A percentile compares a stretch with the other conserved stretches of the same genome.
Conservation (phyloP, 2,888 invertebrate genomes). For the Lasioglossum leucozonium region DNA sequence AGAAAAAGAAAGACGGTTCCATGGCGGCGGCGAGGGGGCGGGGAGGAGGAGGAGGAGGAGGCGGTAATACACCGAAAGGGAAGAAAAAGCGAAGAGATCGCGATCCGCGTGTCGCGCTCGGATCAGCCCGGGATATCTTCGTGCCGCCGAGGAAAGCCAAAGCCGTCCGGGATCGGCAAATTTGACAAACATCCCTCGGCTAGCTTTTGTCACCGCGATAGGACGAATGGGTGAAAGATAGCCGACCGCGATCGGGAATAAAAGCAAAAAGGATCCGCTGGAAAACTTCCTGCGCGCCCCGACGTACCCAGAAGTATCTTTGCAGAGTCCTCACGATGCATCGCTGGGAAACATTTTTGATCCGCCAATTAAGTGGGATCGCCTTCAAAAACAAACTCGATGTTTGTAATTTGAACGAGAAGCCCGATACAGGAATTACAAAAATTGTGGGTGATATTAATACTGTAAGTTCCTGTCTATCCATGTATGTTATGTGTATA, state of each 20-base stretch:
- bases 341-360: neutral
- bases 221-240: conserved; percentile 53
- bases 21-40: too few species aligned
- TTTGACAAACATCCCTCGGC: conserved; percentile 58
- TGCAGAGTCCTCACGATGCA: neutral
- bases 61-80: neutral
- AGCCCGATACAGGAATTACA: neutral
- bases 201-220: conserved; percentile 48
- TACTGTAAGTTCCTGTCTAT: too few species aligned
- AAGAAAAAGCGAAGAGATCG: conserved; percentile 24
- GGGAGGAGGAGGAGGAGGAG: neutral
- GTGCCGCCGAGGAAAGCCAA: conserved; percentile 22
- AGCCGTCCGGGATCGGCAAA: conserved; percentile 29
- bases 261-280: neutral
- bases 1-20: conserved; percentile 1
- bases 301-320: neutral
- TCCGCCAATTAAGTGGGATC: neutral
- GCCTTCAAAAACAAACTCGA: neutral
- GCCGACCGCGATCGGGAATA: neutral
- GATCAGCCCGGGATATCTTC: conserved; percentile 7
- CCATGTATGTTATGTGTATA: too few species aligned
- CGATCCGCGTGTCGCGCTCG: conserved; percentile 11
- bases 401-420: neutral
- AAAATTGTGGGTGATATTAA: neutral
- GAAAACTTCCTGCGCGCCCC: conserved; percentile 12